Base-by-base conservation (phyloP, 2,113 vertebrate genomes). In the Eretmochelys imbricata region DNA sequence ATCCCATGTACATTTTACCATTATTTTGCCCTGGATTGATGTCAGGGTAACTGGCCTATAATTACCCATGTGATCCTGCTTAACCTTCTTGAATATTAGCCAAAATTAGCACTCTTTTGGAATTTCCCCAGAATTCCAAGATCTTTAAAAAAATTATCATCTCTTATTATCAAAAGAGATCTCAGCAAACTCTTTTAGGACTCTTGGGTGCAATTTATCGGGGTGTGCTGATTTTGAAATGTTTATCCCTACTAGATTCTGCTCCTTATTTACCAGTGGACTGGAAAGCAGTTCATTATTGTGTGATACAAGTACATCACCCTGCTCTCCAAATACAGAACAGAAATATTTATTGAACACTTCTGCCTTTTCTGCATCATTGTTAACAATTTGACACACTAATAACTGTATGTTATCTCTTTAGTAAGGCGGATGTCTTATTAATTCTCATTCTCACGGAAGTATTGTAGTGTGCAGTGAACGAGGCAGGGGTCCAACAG, bases 321-420 rank as follows among this genome's bases (percentile, higher is more conserved):
- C 59, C 59, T 62, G 29, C 29, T 62, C 31, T 62, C 59, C 29
- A 62, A 62, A 62, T 62, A 62, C 59, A 31, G 59, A 35, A 16
- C 59, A 62, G 59, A 62, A 91, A 75, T 97, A 95, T 96, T 97
- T 96, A 97, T 97, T 93, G 95, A 96, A 84, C 89, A 95, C 90
- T 92, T 93, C 53, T 96, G 89, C 79, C 89, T 95, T 95, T 95
- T 89, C 90, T 82, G 93, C 91, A 93, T 92, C 91, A 96, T 97
- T 91, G 96, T 95, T 97, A 95, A 95, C 96, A 95, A 72, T 72
- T 72, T 93, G 96, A 88, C 57, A 96, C 24, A 78, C 80, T 89
- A 89, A 95, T 91, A 89, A 96, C 96, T 88, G 72, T 93, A 95
- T 79, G 10, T 53, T 95, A 93, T 94, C 17, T 38, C 95, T 95